Conservation (phyloP, 2,797 vertebrate genomes). For the Hippopotamyrus pictus region DNA sequence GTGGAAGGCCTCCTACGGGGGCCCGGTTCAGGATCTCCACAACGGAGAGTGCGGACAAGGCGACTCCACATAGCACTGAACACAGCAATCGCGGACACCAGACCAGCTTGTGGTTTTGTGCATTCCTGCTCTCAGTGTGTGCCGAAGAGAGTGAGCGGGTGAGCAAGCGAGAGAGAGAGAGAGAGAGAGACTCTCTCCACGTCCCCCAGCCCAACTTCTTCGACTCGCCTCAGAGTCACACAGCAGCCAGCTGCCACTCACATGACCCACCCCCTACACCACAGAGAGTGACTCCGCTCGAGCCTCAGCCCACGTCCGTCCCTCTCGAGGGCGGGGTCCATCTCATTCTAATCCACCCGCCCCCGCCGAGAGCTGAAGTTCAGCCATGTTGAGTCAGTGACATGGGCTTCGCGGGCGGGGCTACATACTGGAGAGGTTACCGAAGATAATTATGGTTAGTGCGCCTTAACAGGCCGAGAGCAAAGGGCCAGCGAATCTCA, state of each 20-base stretch:
- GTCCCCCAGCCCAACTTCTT: background rate
- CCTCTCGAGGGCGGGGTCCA: background rate
- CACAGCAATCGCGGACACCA: background rate
- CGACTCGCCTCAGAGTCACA: background rate
- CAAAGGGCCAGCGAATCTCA: background rate
- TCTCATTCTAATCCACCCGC: background rate
- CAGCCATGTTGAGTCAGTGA: background rate
- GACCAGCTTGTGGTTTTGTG: slow-evolving; percentile 2
- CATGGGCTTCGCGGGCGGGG: background rate
- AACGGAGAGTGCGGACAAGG: background rate
- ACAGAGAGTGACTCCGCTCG: background rate
- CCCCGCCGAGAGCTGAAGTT: background rate
- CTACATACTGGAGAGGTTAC: background rate
- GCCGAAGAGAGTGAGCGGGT: background rate
- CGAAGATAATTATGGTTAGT: background rate
- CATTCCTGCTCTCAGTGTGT: background rate
- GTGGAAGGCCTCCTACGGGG: background rate
- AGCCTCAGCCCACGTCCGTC: background rate
- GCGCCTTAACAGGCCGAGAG: background rate
- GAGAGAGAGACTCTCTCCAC: background rate
- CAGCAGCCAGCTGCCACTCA: slow-evolving; percentile 1
- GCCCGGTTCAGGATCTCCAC: too few relatives aligned
- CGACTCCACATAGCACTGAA: background rate
- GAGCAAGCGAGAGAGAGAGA: background rate
- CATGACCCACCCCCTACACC: background rate